Evolutionary conservation across 2,113 vertebrate species (phyloP), one percentile per base, ranked within the genome.

Genomic region (Alethe diademata): DNA sequence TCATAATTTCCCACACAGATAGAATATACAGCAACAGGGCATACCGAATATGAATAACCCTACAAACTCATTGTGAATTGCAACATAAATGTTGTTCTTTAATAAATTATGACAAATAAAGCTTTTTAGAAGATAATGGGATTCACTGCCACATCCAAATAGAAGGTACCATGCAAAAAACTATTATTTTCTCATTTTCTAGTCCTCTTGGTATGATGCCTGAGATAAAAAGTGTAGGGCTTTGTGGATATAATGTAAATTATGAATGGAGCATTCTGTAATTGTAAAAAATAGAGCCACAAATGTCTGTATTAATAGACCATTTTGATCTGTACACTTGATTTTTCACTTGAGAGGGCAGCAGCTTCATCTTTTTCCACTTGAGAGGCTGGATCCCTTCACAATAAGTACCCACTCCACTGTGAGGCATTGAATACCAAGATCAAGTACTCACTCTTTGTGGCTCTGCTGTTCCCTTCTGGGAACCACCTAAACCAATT

Each of bases 311-410:
- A 73, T 80, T 76, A 87, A 57, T 26, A 45, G 58, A 76, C 76
- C 6, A 50, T 73, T 94, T 76, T 82, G 25, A 88, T 73, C 58
- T 76, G 23, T 88, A 38, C 28, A 42, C 47, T 95, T 92, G 79
- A 80, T 83, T 93, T 88, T 88, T 88, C 50, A 84, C 65, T 91
- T 71, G 72, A 95, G 60, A 92, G 47, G 61, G 43, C 42, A 90
- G 54, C 26, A 54, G 6, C 75, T 88, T 66, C 38, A 56, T 73
- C 64, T 90, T 70, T 76, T 50, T 54, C 65, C n/a, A 54, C 47
- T 58, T 70, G 64, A 95, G 83, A 88, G 58, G 51, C 47, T 8
- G 25, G 76, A 50, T 82, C 29, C 50, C 40, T 80, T 83, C 72
- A 57, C 40, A 88, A 11, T 24, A 78, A 91, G 38, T 79, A 76